Conservation (phyloP, 2,888 invertebrate genomes). For the Cephus sareptanus region DNA sequence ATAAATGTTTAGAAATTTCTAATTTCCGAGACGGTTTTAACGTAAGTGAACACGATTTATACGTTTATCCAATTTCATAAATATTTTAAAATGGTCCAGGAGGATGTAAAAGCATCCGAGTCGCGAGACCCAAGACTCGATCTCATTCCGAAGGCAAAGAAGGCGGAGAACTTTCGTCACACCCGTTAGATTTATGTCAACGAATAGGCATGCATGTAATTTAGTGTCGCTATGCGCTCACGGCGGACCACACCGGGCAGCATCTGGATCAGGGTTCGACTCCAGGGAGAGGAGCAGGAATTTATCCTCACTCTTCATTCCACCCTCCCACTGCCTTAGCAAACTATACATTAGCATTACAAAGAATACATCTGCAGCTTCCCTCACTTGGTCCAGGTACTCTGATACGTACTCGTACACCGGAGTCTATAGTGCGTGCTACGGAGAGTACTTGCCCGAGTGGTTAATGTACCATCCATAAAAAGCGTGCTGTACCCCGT, state of each 20-base stretch:
- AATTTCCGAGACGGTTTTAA: slow-evolving; percentile 15
- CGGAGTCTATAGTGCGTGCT: too few species aligned
- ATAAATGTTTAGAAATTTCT: too few species aligned
- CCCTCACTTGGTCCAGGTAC: slow-evolving; percentile 22
- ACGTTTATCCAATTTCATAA: slow-evolving; percentile 54
- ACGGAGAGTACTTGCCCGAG: too few species aligned
- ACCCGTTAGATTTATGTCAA: slow-evolving; percentile 35
- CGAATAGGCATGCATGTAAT: slow-evolving; percentile 24
- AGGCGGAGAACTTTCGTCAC: slow-evolving; percentile 32
- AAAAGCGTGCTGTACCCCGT: too few species aligned
- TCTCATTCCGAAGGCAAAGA: slow-evolving; percentile 24
- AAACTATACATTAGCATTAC: slow-evolving; percentile 48
- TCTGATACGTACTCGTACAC: too few species aligned
- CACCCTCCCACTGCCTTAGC: slow-evolving; percentile 26
- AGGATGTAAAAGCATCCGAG: neutral
- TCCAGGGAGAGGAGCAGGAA: slow-evolving; percentile 14
- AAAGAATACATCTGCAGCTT: slow-evolving; percentile 49
- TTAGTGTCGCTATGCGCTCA: slow-evolving; percentile 19
- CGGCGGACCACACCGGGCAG: slow-evolving; percentile 19
- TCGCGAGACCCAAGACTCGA: slow-evolving; percentile 27
- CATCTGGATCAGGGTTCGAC: slow-evolving; percentile 15
- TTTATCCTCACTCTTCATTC: slow-evolving; percentile 8
- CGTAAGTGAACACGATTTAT: slow-evolving; percentile 34
- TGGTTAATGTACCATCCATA: too few species aligned
- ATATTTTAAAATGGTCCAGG: slow-evolving; percentile 46